Percentiles rank a stretch among this genome's conserved stretches.
These are phyloP conservation scores for Dendroctonus ponderosae DNA, from an alignment of 1,140 invertebrate species.

Conservation along the genomic window DNA sequence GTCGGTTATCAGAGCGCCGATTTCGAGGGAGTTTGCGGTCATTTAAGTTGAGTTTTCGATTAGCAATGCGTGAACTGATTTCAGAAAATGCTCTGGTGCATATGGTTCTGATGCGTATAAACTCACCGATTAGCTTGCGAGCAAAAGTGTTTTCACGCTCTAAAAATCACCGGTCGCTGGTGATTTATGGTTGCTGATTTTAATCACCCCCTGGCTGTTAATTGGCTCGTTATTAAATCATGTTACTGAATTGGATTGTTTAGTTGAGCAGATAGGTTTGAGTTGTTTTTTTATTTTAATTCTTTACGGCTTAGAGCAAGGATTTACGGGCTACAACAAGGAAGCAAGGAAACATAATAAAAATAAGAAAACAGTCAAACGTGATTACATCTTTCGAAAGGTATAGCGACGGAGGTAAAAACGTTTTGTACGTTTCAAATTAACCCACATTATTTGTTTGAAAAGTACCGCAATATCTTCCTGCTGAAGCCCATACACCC, in stretches of 20 bases:
- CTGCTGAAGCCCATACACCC: too few relatives aligned
- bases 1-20: too few relatives aligned
- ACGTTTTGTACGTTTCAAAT: too few relatives aligned
- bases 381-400: too few relatives aligned
- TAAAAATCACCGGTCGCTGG: constrained; percentile 6
- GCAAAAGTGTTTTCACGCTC: constrained; percentile 26
- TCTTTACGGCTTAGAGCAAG: too few relatives aligned
- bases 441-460: too few relatives aligned
- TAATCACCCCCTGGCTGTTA: constrained; percentile 20
- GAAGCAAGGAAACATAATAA: too few relatives aligned
- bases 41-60: constrained; percentile 2
- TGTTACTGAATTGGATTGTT: constrained; percentile 11
- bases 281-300: too few relatives aligned
- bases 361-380: too few relatives aligned
- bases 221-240: constrained; percentile 23
- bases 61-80: neutral
- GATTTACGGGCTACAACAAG: too few relatives aligned
- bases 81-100: constrained; percentile 2
- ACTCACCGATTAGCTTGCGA: constrained; percentile 15
- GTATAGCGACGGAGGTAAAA: too few relatives aligned
- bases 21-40: neutral
- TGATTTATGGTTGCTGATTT: constrained; percentile 25
- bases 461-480: too few relatives aligned
- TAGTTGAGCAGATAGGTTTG: neutral
- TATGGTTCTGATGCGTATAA: constrained; percentile 17